These are phyloP conservation scores for Parotocinclus haroldoi DNA, from an alignment of 2,797 vertebrate species.

Conservation along the genomic window DNA sequence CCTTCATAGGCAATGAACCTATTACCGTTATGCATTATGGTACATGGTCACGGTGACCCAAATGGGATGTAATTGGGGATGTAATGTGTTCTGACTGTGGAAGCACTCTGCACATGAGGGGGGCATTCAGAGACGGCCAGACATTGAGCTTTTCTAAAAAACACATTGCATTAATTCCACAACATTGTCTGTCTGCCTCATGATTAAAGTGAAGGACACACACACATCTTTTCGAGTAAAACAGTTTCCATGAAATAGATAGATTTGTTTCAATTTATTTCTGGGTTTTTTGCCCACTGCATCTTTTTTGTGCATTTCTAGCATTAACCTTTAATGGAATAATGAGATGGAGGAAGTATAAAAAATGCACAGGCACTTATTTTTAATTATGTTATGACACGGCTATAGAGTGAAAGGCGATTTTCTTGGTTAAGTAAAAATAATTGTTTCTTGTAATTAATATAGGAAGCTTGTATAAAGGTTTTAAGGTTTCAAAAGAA, in stretches of 20 bases:
- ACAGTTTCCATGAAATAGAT: too few relatives aligned
- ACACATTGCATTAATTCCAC: not conserved
- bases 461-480: too few relatives aligned
- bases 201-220: not conserved
- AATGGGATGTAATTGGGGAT: conserved; percentile 33
- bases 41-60: conserved; percentile 27
- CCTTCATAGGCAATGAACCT: conserved; percentile 35
- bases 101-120: conserved; percentile 14
- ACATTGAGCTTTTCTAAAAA: not conserved
- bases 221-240: too few relatives aligned
- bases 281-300: too few relatives aligned
- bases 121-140: not conserved
- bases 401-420: too few relatives aligned
- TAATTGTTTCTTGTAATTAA: too few relatives aligned
- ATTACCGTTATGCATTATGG: conserved; percentile 29
- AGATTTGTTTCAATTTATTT: too few relatives aligned
- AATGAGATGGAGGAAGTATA: not conserved
- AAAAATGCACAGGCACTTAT: not conserved
- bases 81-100: conserved; percentile 38
- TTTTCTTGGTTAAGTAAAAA: too few relatives aligned
- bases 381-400: too few relatives aligned
- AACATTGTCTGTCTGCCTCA: not conserved
- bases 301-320: not conserved
- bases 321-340: not conserved
- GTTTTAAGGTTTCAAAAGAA: too few relatives aligned